A percentile compares a stretch with the other conserved stretches of the same genome.
Evolutionary conservation across 2,797 vertebrate species (phyloP).

Genomic region (Enteromius viviparus): DNA sequence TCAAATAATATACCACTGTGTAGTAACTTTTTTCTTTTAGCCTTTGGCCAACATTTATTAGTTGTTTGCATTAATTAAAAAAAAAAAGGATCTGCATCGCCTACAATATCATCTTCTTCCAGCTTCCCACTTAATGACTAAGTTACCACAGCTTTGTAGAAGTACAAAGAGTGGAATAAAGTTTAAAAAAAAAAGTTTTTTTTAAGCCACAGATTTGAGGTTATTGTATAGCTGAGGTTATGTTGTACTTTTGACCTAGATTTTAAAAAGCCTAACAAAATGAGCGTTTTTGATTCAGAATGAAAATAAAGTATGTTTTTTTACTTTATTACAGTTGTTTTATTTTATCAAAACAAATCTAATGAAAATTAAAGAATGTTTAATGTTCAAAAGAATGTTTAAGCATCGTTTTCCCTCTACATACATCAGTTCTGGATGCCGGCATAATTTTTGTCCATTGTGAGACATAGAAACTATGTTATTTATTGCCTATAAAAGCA

Average conservation of each 20-base stretch:
- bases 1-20: background rate
- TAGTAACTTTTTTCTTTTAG: background rate
- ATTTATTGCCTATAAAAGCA: background rate
- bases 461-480: background rate
- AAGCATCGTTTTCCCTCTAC: slow-evolving; percentile 34
- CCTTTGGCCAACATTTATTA: background rate
- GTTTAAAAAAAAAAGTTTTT: background rate
- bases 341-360: background rate
- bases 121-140: slow-evolving; percentile 16
- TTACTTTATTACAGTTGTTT: background rate
- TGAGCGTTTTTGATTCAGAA: background rate
- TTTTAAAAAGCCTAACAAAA: background rate
- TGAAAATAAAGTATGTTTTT: background rate
- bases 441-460: slow-evolving; percentile 18
- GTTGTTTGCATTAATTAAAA: background rate
- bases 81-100: background rate
- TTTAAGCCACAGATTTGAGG: background rate
- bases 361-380: background rate
- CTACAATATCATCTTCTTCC: slow-evolving; percentile 15
- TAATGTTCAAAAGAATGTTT: slow-evolving; percentile 6
- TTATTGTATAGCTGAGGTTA: slow-evolving; percentile 8
- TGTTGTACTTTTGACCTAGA: slow-evolving; percentile 1
- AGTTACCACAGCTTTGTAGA: background rate
- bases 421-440: slow-evolving; percentile 44
- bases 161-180: background rate